Evolutionary conservation across 2,797 vertebrate species (phyloP).

Genomic region (Tenualosa thibaudeaui): DNA sequence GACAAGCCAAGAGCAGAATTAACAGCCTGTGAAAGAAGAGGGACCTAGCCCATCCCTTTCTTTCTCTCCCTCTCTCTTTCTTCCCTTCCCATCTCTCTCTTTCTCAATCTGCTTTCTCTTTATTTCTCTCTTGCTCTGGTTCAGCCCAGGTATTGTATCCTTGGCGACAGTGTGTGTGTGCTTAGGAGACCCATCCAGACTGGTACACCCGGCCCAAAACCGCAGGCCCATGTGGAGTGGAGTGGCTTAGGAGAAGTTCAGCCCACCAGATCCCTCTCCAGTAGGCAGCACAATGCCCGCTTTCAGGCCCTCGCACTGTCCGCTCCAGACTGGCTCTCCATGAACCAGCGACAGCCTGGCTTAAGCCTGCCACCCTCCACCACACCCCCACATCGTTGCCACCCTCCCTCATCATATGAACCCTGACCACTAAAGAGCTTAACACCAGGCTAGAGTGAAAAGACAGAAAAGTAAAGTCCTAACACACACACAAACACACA

Average conservation of each 20-base stretch:
- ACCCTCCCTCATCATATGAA: conserved; percentile 62
- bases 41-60: conserved; percentile 14
- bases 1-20: conserved; percentile 51
- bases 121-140: conserved; percentile 41
- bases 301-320: conserved; percentile 66
- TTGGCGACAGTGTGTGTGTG: conserved; percentile 32
- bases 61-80: conserved; percentile 22
- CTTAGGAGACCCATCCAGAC: conserved; percentile 55
- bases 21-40: conserved; percentile 50
- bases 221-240: conserved; percentile 66
- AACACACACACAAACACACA: conserved; percentile 30
- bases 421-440: conserved; percentile 79
- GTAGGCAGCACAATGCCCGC: conserved; percentile 69
- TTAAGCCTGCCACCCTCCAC: conserved; percentile 54
- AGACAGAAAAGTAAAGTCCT: conserved; percentile 34
- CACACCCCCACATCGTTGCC: neutral
- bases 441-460: conserved; percentile 66
- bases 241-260: conserved; percentile 66
- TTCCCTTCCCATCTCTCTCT: neutral
- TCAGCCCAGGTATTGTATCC: conserved; percentile 48
- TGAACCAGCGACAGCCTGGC: conserved; percentile 75
- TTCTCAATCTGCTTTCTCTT: conserved; percentile 36
- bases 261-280: conserved; percentile 66
- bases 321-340: conserved; percentile 73
- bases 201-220: conserved; percentile 62